Conservation (phyloP, 2,888 invertebrate genomes). For the Glaucopsyche alexis region DNA sequence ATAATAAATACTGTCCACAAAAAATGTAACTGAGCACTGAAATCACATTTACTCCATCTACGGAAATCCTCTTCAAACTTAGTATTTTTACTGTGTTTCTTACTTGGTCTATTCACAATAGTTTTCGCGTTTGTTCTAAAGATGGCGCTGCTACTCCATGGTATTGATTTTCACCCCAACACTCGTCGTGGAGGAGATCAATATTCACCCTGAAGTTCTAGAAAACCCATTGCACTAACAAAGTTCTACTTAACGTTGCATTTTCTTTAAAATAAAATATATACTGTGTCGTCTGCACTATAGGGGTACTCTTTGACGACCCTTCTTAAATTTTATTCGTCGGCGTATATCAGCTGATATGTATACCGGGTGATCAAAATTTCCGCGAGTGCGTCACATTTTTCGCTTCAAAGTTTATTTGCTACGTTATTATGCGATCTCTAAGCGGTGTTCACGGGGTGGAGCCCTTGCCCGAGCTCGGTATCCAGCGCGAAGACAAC, state of each 20-base stretch:
- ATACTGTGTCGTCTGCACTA: neutral
- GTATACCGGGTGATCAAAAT: constrained; percentile 63
- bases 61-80: neutral
- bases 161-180: constrained; percentile 67
- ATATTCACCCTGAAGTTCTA: constrained; percentile 59
- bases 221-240: constrained; percentile 56
- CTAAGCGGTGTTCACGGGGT: constrained; percentile 70
- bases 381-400: constrained; percentile 55
- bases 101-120: no score
- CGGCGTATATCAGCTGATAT: constrained; percentile 47
- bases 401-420: constrained; percentile 74
- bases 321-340: neutral
- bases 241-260: constrained; percentile 45
- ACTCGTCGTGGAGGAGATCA: constrained; percentile 59
- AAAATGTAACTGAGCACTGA: neutral
- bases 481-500: constrained; percentile 58
- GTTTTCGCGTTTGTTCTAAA: constrained; percentile 39
- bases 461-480: constrained; percentile 69
- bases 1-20: no score
- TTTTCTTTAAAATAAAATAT: constrained; percentile 37
- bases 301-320: neutral
- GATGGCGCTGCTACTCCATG: constrained; percentile 58
- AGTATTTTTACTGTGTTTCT: neutral
- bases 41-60: constrained; percentile 28
- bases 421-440: constrained; percentile 76